Percentiles rank a stretch among this genome's conserved stretches.
These are phyloP conservation scores for Mugil cephalus DNA, from an alignment of 2,113 vertebrate genomes.

Conservation along the genomic window DNA sequence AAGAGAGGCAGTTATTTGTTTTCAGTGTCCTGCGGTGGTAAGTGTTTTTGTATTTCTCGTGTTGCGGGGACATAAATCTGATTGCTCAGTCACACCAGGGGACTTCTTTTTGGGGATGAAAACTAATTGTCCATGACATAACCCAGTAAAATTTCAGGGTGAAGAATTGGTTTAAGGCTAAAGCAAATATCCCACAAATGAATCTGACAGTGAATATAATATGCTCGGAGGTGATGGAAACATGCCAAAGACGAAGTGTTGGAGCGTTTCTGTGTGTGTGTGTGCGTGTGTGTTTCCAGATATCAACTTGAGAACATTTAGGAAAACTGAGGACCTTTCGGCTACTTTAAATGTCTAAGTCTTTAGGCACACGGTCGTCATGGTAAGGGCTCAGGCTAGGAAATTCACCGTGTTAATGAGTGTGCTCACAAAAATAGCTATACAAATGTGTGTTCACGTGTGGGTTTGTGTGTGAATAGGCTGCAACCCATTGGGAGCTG, in stretches of 20 bases:
- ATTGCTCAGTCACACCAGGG: background rate
- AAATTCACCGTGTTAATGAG: too few species aligned
- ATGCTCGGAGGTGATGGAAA: constrained; percentile 8
- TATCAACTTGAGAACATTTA: too few species aligned
- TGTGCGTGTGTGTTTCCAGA: background rate
- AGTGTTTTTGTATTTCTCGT: background rate
- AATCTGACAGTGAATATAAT: background rate
- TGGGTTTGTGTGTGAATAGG: constrained; percentile 8
- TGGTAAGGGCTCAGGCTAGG: too few species aligned
- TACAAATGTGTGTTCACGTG: too few species aligned
- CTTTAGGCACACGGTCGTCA: too few species aligned
- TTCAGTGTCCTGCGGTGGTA: constrained; percentile 34
- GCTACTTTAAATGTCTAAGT: too few species aligned
- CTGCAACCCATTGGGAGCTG: constrained; percentile 50
- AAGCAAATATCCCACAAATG: background rate
- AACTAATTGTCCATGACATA: background rate
- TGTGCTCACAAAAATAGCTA: too few species aligned
- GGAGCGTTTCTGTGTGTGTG: background rate
- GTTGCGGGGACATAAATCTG: constrained; percentile 11
- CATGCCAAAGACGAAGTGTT: background rate
- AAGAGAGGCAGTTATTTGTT: constrained; percentile 31
- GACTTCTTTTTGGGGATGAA: constrained; percentile 2
- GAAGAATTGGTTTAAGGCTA: background rate
- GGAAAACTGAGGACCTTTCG: too few species aligned
- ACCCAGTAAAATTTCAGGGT: background rate